phyloP scores from a whole-genome alignment of 2,797 vertebrate genomes.

The Gambusia yucatana region DNA sequence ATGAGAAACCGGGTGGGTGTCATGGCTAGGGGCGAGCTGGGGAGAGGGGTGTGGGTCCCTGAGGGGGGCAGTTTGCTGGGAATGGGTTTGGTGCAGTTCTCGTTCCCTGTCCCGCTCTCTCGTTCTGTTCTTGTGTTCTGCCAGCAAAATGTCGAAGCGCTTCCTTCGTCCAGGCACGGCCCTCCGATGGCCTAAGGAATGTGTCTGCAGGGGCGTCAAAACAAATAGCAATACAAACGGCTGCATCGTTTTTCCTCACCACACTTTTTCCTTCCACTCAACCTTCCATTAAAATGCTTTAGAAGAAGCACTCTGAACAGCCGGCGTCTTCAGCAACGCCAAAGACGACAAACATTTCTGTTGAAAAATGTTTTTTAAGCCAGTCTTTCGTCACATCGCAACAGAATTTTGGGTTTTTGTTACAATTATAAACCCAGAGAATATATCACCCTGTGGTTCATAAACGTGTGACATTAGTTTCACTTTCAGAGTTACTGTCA shows the following conservation, averaged over 20 bases:
- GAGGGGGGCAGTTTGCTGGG: slow-evolving; percentile 94
- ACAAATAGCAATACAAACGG: background rate
- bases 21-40: slow-evolving; percentile 79
- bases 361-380: too few species aligned
- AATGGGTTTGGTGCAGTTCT: slow-evolving; percentile 92
- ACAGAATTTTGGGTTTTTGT: background rate
- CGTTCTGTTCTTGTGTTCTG: slow-evolving; percentile 98
- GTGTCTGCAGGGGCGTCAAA: slow-evolving; percentile 85
- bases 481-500: background rate
- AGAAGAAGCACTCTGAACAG: background rate
- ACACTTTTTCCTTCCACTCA: background rate
- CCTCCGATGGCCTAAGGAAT: slow-evolving; percentile 99
- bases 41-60: slow-evolving; percentile 95
- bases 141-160: slow-evolving; percentile 94
- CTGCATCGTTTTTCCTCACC: background rate
- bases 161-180: slow-evolving; percentile 97
- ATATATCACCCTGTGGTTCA: background rate
- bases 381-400: background rate
- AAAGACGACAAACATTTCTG: too few species aligned
- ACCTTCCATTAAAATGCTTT: background rate
- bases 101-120: slow-evolving; percentile 98
- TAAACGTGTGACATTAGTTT: background rate
- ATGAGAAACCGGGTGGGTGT: slow-evolving; percentile 88
- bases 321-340: background rate
- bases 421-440: background rate